Base-by-base conservation (phyloP, 92 coral and sea anemone genomes). In the Palythoa caribaeorum region DNA sequence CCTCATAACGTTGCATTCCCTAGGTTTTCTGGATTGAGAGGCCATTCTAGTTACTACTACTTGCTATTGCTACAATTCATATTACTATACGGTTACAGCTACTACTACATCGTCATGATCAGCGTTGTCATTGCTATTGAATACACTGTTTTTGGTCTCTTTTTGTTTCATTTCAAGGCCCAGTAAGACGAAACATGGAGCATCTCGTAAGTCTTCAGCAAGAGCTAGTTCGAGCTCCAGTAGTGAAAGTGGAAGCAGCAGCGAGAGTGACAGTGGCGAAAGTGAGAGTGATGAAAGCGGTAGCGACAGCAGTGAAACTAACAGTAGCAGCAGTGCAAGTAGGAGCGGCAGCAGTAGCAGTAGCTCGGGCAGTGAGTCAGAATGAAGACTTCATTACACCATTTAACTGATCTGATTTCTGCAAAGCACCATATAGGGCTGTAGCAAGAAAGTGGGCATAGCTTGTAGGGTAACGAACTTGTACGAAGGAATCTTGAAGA, bases 361-460 rank as follows among this genome's bases (percentile, higher is more conserved):
- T 35, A 28, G 86, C 40, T 65, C 76, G 17, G 76, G 57, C 62
- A 66, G 76, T 11, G 86, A 81, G 74, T 81, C 86, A 2, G 86
- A 81, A 48, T 81, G 40, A 81, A 16, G 21, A 28, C 76, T n/a
- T n/a, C 16, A 21, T n/a, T 19, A 28, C 38, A 10, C 1, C 11
- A 3, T n/a, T 1, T 3, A 13, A 1, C 14, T 59, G 66, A 15
- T 59, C 4, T 13, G 3, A 59, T n/a, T 59, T 7, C 17, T 13
- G 16, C 17, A 1, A 0, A 12, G 3, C 66, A 3, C 66, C 8
- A 59, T 0, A 59, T 59, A 13, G 50, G 50, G 6, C 7, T 44
- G 50, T 44, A 44, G 5, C 5, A 3, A 44, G 7, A 1, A 3
- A 5, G 7, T 5, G 50, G 5, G 0, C 50, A 44, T 1, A 44